phyloP scores from a whole-genome alignment of 2,113 vertebrate species.

The Tyrannus savana region DNA sequence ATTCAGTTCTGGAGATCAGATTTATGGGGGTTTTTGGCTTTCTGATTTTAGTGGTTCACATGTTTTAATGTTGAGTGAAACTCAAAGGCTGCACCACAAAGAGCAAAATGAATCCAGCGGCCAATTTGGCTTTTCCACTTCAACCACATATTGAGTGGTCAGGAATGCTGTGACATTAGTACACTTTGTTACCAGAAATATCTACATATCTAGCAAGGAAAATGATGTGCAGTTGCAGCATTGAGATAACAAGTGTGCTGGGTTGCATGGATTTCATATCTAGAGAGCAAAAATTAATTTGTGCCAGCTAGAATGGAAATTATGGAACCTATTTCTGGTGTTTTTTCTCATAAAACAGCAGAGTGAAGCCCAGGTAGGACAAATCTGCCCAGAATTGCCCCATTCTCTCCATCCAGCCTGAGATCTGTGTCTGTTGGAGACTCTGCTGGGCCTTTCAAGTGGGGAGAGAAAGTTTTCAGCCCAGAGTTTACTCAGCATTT shows the following conservation, averaged over 20 bases:
- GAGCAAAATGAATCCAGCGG: not conserved
- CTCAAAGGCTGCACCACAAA: not conserved
- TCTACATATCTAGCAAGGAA: not conserved
- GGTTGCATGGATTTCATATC: not conserved
- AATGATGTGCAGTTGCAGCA: not conserved
- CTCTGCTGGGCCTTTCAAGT: not conserved
- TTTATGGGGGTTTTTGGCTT: not conserved
- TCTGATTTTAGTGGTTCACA: not conserved
- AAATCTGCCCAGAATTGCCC: not conserved
- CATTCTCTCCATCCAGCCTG: not conserved
- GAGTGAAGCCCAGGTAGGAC: not conserved
- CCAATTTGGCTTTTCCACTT: not conserved
- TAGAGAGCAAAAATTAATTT: not conserved
- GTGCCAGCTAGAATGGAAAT: not conserved
- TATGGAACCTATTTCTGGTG: not conserved
- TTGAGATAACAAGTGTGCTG: fast-evolving
- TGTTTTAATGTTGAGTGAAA: not conserved
- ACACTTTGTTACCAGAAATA: not conserved
- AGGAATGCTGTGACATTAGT: fast-evolving
- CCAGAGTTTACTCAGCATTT: not conserved
- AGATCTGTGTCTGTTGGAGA: not conserved
- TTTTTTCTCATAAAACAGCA: not conserved
- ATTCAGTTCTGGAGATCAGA: not conserved
- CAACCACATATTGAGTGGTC: not conserved
- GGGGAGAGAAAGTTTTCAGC: not conserved